phyloP scores from a whole-genome alignment of 2,113 vertebrate species.

The Chionomys nivalis region DNA sequence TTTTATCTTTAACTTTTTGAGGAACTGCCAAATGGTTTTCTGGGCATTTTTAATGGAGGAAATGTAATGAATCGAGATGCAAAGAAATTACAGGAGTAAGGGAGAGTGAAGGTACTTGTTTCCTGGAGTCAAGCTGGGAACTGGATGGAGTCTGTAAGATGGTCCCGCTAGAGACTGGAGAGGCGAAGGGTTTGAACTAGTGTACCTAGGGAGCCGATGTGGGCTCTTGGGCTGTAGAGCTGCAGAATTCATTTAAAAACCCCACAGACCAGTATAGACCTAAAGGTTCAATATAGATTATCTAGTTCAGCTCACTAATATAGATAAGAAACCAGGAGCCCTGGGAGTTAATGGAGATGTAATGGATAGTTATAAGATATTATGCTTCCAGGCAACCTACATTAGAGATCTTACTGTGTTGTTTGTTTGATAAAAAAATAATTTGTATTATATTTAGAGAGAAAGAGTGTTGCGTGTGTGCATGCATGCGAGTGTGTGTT shows the following conservation, averaged over 20 bases:
- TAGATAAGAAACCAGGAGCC: neutral
- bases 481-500: too few species aligned
- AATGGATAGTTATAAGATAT: neutral
- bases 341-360: neutral
- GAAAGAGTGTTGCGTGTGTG: neutral
- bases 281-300: neutral
- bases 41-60: neutral
- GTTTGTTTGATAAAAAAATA: neutral
- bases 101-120: neutral
- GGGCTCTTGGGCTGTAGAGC: neutral
- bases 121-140: neutral
- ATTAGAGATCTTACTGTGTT: neutral
- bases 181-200: neutral
- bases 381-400: neutral
- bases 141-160: neutral
- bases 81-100: neutral
- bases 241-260: neutral
- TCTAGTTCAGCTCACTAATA: neutral
- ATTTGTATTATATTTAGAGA: neutral
- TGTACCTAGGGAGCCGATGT: neutral
- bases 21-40: neutral
- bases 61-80: neutral
- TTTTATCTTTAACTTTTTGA: neutral
- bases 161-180: neutral
- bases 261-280: neutral